Percentiles rank a stretch among this genome's conserved stretches.
phyloP scores from a whole-genome alignment of 1,140 invertebrate species.

The Ceratina calcarata region DNA sequence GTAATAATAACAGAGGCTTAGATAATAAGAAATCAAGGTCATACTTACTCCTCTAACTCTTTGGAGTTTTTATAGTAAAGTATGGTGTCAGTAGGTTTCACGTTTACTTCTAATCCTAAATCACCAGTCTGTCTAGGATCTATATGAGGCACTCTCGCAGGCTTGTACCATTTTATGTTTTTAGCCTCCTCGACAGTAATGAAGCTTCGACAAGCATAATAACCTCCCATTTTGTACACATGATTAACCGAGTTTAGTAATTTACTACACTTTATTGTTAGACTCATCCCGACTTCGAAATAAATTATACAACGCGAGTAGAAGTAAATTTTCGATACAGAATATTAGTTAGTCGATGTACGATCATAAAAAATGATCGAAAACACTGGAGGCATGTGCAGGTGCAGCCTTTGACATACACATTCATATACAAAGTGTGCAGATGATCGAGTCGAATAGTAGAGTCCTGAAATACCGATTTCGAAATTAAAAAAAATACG shows the following conservation, averaged over 20 bases:
- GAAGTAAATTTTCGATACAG: neutral
- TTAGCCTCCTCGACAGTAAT: neutral
- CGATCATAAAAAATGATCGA: too few relatives aligned
- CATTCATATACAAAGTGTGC: too few relatives aligned
- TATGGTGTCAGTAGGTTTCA: slow-evolving; percentile 74
- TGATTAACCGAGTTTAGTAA: neutral
- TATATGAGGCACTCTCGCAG: slow-evolving; percentile 46
- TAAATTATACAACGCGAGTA: neutral
- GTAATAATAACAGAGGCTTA: too few relatives aligned
- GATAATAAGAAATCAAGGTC: neutral
- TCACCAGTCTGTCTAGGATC: slow-evolving; percentile 83
- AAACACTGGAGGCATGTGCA: too few relatives aligned
- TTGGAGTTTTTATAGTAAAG: slow-evolving; percentile 77
- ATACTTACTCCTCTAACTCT: slow-evolving; percentile 81
- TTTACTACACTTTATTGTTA: neutral
- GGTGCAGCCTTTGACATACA: too few relatives aligned
- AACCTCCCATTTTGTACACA: slow-evolving; percentile 24
- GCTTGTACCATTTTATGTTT: slow-evolving; percentile 11
- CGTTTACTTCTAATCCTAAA: slow-evolving; percentile 73
- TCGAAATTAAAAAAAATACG: too few relatives aligned
- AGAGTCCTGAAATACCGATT: too few relatives aligned
- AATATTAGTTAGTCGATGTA: neutral
- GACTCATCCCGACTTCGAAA: neutral
- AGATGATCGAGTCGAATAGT: too few relatives aligned
- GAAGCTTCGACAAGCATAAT: neutral